Evolutionary conservation across 2,888 invertebrate genomes (phyloP).

Genomic region (Xylocampa areola): DNA sequence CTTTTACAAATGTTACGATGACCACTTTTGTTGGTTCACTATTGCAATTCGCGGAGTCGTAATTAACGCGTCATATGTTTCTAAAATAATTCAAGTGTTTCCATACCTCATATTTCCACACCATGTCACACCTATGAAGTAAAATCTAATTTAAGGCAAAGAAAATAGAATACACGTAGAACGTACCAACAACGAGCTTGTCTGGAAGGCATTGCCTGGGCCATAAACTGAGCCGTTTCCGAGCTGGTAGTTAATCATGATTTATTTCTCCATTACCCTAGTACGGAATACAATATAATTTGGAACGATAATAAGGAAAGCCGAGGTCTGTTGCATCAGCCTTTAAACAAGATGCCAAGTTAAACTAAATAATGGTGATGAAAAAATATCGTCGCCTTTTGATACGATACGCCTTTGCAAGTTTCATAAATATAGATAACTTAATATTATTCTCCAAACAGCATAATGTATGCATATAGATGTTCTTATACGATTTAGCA

Average conservation of each 20-base stretch:
- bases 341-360: slow-evolving; percentile 15
- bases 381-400: slow-evolving; percentile 11
- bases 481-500: slow-evolving; percentile 18
- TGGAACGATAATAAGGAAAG: slow-evolving; percentile 61
- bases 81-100: slow-evolving; percentile 8
- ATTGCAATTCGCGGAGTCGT: neutral
- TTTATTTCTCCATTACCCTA: slow-evolving; percentile 51
- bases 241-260: slow-evolving; percentile 54
- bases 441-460: slow-evolving; percentile 8
- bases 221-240: slow-evolving; percentile 47
- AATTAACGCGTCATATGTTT: slow-evolving; percentile 6
- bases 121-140: slow-evolving; percentile 12
- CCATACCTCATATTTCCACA: slow-evolving; percentile 7
- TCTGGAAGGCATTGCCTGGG: slow-evolving; percentile 36
- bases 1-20: slow-evolving; percentile 1
- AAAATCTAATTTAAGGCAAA: slow-evolving; percentile 22
- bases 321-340: slow-evolving; percentile 37
- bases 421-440: slow-evolving; percentile 5
- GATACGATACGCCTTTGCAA: slow-evolving; percentile 22
- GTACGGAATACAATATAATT: slow-evolving; percentile 49
- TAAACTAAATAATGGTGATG: slow-evolving; percentile 14
- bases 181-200: slow-evolving; percentile 27
- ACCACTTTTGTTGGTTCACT: slow-evolving; percentile 13
- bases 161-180: slow-evolving; percentile 24
- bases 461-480: slow-evolving; percentile 1